A percentile compares a stretch with the other conserved stretches of the same genome.
Evolutionary conservation across 2,113 vertebrate species (phyloP).

Genomic region (Pelodiscus sinensis): DNA sequence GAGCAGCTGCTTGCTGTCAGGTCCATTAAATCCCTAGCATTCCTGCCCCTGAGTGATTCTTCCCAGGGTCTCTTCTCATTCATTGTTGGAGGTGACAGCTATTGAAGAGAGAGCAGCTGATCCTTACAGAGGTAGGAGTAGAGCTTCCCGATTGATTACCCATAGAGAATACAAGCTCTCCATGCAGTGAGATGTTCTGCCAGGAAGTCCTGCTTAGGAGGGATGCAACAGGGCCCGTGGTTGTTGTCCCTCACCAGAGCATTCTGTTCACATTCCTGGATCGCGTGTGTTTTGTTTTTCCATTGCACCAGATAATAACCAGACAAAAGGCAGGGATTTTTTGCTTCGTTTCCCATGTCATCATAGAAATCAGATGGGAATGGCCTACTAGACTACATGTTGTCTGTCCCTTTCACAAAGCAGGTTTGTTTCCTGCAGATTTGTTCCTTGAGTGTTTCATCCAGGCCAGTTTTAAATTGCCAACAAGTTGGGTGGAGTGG

Average conservation of each 20-base stretch:
- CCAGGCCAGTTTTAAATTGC: not conserved
- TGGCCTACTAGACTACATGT: rapidly evolving
- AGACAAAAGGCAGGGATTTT: not conserved
- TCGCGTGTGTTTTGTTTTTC: not conserved
- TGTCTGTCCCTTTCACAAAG: not conserved
- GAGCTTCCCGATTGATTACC: slow-evolving; percentile 7
- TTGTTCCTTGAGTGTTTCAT: not conserved
- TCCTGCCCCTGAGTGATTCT: not conserved
- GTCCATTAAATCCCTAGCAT: slow-evolving; percentile 25
- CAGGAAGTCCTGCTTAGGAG: not conserved
- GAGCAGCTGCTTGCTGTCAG: slow-evolving; percentile 60
- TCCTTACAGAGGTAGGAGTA: not conserved
- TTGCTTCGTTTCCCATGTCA: not conserved
- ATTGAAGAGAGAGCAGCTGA: slow-evolving; percentile 13
- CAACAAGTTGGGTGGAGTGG: rapidly evolving
- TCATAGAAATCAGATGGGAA: slow-evolving; percentile 10
- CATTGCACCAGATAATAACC: not conserved
- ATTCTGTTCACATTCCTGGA: not conserved
- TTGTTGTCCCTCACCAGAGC: not conserved
- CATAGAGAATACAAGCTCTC: not conserved
- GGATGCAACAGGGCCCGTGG: not conserved
- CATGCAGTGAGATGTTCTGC: not conserved
- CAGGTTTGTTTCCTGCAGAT: not conserved
- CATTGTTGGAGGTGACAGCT: slow-evolving; percentile 20
- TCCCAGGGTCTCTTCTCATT: slow-evolving; percentile 11